Conservation (phyloP, 2,113 vertebrate genomes). For the Typhlomys cinereus region DNA sequence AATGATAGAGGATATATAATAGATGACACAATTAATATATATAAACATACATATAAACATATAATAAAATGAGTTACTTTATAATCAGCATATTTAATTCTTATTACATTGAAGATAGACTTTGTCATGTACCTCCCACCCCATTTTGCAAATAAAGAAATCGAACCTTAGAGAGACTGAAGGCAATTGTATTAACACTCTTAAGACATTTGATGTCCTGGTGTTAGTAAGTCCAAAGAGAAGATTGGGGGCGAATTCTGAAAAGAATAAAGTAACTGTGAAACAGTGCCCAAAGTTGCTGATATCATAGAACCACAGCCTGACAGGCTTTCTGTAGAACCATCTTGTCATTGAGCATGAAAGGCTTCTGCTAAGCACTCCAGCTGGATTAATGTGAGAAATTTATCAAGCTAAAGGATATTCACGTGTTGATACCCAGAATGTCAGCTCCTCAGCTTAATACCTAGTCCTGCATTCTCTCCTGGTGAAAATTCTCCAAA, state of each 20-base stretch:
- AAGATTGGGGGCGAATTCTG: neutral
- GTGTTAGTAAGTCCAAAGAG: neutral
- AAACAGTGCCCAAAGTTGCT: neutral
- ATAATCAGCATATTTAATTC: neutral
- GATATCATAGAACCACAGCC: neutral
- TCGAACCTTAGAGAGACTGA: neutral
- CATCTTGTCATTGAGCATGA: neutral
- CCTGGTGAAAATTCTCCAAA: neutral
- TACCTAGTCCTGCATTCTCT: neutral
- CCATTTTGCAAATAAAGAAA: constrained; percentile 36
- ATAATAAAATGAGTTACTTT: neutral
- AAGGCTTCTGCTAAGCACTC: neutral
- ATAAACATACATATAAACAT: neutral
- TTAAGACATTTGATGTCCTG: neutral
- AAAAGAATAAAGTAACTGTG: neutral
- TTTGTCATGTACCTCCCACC: neutral
- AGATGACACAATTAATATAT: too few relatives aligned
- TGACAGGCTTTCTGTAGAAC: neutral
- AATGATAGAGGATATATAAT: neutral
- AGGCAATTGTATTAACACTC: neutral
- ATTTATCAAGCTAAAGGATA: neutral
- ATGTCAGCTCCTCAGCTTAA: neutral
- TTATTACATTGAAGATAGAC: neutral
- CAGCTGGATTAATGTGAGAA: neutral
- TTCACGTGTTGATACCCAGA: neutral